phyloP scores from a whole-genome alignment of 2,888 invertebrate genomes.

The Eilema sororculum region DNA sequence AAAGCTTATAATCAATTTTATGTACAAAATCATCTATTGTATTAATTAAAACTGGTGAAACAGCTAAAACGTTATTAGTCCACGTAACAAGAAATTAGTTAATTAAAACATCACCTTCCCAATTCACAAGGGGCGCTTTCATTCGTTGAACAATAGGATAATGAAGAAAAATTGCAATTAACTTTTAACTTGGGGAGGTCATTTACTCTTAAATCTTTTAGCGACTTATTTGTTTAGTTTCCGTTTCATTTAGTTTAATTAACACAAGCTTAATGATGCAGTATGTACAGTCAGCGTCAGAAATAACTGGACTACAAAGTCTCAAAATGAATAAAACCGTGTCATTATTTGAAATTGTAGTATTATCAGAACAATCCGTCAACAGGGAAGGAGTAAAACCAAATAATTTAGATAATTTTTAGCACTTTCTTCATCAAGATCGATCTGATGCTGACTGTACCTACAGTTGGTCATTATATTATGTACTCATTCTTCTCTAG shows the following conservation, averaged over 20 bases:
- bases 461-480: too few species aligned
- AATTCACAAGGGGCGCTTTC: slow-evolving; percentile 28
- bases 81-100: slow-evolving; percentile 47
- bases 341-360: too few species aligned
- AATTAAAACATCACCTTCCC: slow-evolving; percentile 41
- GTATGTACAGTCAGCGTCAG: too few species aligned
- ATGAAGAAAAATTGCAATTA: slow-evolving; percentile 53
- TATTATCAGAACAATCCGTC: too few species aligned
- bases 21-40: slow-evolving; percentile 36
- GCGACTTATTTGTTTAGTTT: slow-evolving; percentile 16
- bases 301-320: too few species aligned
- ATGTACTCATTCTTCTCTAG: too few species aligned
- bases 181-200: slow-evolving; percentile 33
- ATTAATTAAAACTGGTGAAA: slow-evolving; percentile 28
- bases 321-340: too few species aligned
- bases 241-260: neutral
- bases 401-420: too few species aligned
- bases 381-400: too few species aligned
- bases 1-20: slow-evolving; percentile 44
- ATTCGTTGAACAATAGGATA: slow-evolving; percentile 44
- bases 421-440: too few species aligned
- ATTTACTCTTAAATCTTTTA: slow-evolving; percentile 17
- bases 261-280: neutral
- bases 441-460: too few species aligned
- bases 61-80: slow-evolving; percentile 42